A percentile compares a stretch with the other conserved stretches of the same genome.
Evolutionary conservation across 2,113 vertebrate genomes (phyloP).

Genomic region (Uria aalge): DNA sequence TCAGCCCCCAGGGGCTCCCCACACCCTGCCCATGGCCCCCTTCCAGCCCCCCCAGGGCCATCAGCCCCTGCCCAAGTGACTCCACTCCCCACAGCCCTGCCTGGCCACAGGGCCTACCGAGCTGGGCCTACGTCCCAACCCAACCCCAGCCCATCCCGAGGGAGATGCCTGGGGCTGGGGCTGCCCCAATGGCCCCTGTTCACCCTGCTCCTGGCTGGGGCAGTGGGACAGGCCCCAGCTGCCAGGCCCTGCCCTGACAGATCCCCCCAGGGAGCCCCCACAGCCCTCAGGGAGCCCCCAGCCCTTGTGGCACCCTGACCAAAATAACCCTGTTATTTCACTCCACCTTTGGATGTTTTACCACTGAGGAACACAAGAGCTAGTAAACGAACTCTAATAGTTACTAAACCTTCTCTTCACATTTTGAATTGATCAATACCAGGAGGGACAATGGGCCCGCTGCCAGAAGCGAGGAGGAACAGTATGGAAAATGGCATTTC

Average conservation of each 20-base stretch:
- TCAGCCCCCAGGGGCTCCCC: no score
- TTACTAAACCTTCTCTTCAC: neutral
- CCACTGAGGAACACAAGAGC: neutral
- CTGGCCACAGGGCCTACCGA: no score
- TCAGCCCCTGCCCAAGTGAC: neutral
- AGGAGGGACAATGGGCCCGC: neutral
- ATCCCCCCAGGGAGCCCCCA: neutral
- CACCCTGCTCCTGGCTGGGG: neutral
- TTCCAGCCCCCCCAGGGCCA: neutral
- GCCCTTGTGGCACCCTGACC: neutral
- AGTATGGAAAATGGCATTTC: rapidly evolving
- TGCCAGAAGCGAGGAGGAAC: neutral
- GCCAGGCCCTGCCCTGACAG: neutral
- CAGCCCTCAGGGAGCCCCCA: neutral
- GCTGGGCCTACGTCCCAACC: neutral
- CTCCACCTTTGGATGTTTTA: neutral
- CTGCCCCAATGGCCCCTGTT: neutral
- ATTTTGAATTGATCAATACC: neutral
- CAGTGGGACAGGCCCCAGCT: neutral
- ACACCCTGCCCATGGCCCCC: neutral
- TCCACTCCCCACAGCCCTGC: neutral
- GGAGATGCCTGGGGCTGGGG: neutral
- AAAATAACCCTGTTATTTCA: neutral
- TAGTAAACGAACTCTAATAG: neutral
- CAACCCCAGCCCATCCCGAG: neutral